These are phyloP conservation scores for Lochmaea capreae DNA, from an alignment of 2,888 invertebrate species.

Conservation along the genomic window DNA sequence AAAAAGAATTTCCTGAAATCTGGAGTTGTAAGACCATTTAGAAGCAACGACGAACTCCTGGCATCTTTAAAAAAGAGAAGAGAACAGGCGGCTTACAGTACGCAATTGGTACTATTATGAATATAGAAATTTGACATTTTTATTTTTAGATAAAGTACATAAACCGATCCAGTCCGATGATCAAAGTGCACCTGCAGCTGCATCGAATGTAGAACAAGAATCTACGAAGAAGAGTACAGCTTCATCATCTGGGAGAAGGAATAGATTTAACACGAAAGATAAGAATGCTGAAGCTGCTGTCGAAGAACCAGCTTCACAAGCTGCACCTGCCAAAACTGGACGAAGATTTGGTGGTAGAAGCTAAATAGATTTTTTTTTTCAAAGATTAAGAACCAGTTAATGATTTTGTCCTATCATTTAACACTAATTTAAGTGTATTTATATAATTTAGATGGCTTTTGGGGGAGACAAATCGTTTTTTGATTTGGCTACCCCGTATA, in stretches of 20 bases:
- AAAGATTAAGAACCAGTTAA: not conserved
- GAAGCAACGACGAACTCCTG: constrained; percentile 81
- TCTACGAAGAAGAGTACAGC: constrained; percentile 37
- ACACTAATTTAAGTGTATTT: no score
- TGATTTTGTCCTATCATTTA: not conserved
- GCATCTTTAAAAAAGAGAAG: constrained; percentile 79
- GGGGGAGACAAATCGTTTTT: no score
- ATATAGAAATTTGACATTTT: not conserved
- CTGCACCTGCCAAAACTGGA: constrained; percentile 57
- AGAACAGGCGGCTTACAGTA: constrained; percentile 75
- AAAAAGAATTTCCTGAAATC: constrained; percentile 73
- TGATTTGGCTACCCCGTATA: no score
- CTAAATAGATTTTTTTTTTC: constrained; percentile 45
- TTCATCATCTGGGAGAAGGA: constrained; percentile 47
- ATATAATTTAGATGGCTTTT: no score
- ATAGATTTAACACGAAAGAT: constrained; percentile 44
- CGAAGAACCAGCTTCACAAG: constrained; percentile 45
- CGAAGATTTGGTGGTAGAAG: constrained; percentile 61
- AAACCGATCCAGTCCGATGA: constrained; percentile 50
- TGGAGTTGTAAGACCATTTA: constrained; percentile 79
- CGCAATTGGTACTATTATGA: constrained; percentile 41
- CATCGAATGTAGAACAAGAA: constrained; percentile 37
- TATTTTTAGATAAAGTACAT: constrained; percentile 53
- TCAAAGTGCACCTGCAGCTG: constrained; percentile 39
- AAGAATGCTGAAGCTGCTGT: constrained; percentile 48